Base-by-base conservation (phyloP, 2,797 vertebrate species). In the Leptoclinus maculatus region DNA sequence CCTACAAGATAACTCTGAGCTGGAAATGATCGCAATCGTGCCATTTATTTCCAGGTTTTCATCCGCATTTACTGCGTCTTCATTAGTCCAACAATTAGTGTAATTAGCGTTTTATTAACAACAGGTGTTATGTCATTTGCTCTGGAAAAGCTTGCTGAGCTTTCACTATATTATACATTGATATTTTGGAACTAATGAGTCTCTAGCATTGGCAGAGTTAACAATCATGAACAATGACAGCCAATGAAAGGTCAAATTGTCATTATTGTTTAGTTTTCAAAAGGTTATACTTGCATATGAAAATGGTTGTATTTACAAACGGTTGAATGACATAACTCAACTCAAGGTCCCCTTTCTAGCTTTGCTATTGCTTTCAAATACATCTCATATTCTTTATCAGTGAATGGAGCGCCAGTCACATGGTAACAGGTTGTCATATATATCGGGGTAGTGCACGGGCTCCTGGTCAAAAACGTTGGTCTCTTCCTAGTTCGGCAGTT, bases 31-130 rank as follows among this genome's bases (percentile, higher is more conserved):
- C 6, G 2, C 29, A 13, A 12, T 38, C 45, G 6, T 53, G 71
- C 17, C 11, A 68, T 74, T 74, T 74, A 34, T 72, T 82, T 56
- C 56, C 32, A 43, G 34, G 27, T n/a, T 64, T 57, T n/a, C 2
- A 14, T 47, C 41, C 68, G 45, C 56, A 34, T 66, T 49, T 78
- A 2, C 43, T 69, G 36, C 49, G n/a, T 23, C n/a, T 49, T 76
- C 38, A 68, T 85, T 60, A 71, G 25, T 72, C 19, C 62, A 76
- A 49, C 41, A 77, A 27, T 73, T 23, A 38, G 32, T 27, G 27
- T 51, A 66, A 60, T 43, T 41, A 34, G 25, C 34, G 59, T 41
- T 11, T 65, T 65, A 10, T 11, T 1, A 58, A 49, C 56, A 27
- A 68, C 34, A 47, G 41, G 17, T 72, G 45, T 74, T 59, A 29